Evolutionary conservation across 1,140 invertebrate species (phyloP).

Genomic region (Tetragonula clypearis): DNA sequence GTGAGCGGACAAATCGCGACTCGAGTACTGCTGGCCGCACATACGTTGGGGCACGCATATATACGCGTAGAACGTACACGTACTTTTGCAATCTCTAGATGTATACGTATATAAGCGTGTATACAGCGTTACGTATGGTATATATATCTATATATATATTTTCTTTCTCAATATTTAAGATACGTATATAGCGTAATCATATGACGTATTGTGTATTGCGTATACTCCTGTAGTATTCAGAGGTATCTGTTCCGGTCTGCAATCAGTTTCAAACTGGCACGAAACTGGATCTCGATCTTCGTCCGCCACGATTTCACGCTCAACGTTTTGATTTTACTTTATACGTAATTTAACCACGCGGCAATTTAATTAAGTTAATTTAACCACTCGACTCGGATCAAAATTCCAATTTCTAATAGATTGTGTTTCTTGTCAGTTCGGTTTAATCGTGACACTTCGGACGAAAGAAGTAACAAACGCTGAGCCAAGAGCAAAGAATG

Average conservation of each 20-base stretch:
- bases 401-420: neutral
- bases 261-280: constrained; percentile 65
- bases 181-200: constrained; percentile 63
- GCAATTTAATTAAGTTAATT: no score
- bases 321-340: accelerated
- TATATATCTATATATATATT: constrained; percentile 37
- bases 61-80: constrained; percentile 50
- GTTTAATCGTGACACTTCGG: neutral
- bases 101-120: constrained; percentile 46
- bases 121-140: constrained; percentile 38
- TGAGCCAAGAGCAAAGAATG: neutral
- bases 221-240: constrained; percentile 66
- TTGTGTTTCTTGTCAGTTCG: neutral
- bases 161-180: constrained; percentile 54
- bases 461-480: neutral
- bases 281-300: constrained; percentile 50
- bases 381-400: neutral
- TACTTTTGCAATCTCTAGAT: constrained; percentile 39
- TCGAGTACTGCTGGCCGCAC: constrained; percentile 64
- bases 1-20: constrained; percentile 11
- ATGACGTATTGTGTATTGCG: constrained; percentile 64
- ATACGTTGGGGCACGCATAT: constrained; percentile 62
- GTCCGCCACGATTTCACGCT: neutral
- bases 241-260: constrained; percentile 67
- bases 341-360: neutral